Evolutionary conservation across 2,888 invertebrate genomes (phyloP).

Genomic region (Microchrysa polita): DNA sequence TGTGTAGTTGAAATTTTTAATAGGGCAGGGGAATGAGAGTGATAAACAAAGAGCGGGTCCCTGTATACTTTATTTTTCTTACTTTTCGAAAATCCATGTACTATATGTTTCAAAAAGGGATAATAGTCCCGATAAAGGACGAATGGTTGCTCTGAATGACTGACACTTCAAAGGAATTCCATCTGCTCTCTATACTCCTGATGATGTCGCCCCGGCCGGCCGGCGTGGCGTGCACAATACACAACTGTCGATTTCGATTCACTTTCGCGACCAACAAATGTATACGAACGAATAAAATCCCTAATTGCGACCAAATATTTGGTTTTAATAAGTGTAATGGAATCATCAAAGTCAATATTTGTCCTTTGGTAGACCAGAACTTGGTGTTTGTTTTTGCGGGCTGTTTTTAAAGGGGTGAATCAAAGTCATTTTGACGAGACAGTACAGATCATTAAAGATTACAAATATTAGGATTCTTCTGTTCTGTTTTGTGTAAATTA

Average conservation of each 20-base stretch:
- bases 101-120: constrained; percentile 13
- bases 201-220: constrained; percentile 5
- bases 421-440: constrained; percentile 9
- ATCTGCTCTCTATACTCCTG: neutral
- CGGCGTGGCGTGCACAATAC: too few species aligned
- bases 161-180: constrained; percentile 43
- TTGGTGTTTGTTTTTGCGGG: constrained; percentile 28
- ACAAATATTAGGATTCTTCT: neutral
- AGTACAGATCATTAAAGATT: constrained; percentile 20
- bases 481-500: too few species aligned
- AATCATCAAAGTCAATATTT: constrained; percentile 40
- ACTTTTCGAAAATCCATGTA: constrained; percentile 19
- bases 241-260: constrained; percentile 25
- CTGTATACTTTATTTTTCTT: constrained; percentile 16
- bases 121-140: constrained; percentile 21
- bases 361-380: neutral
- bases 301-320: constrained; percentile 44
- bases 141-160: constrained; percentile 27
- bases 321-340: constrained; percentile 43
- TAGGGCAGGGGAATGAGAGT: constrained; percentile 11
- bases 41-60: constrained; percentile 15
- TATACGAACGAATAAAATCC: neutral
- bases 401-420: constrained; percentile 35
- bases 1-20: constrained; percentile 16
- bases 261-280: neutral